phyloP scores from a whole-genome alignment of 2,797 vertebrate species.

The Brachyalestes nurse region DNA sequence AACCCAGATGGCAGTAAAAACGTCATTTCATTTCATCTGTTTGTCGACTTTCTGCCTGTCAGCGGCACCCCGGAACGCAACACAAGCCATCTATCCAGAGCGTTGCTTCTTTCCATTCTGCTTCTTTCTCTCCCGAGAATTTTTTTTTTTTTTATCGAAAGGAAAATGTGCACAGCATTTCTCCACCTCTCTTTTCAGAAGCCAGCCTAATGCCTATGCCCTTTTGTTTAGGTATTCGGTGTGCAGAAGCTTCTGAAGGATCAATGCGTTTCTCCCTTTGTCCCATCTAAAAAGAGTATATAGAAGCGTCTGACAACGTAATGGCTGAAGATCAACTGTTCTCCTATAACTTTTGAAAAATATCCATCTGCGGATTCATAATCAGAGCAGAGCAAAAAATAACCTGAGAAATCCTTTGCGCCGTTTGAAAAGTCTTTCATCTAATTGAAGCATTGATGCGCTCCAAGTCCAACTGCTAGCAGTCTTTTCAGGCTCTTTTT shows the following conservation, averaged over 20 bases:
- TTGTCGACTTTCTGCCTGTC: slow-evolving; percentile 50
- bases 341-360: slow-evolving; percentile 1
- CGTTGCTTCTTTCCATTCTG: slow-evolving; percentile 9
- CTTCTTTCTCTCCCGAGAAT: background rate
- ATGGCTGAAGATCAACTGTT: slow-evolving; percentile 32
- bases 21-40: slow-evolving; percentile 44
- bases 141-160: slow-evolving; percentile 18
- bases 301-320: background rate
- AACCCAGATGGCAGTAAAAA: slow-evolving; percentile 59
- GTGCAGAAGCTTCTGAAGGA: slow-evolving; percentile 44
- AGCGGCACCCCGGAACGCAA: slow-evolving; percentile 41
- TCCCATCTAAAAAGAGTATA: slow-evolving; percentile 26
- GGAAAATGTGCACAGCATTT: slow-evolving; percentile 17
- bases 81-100: slow-evolving; percentile 50
- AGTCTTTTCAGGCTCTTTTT: slow-evolving; percentile 16
- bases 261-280: slow-evolving; percentile 38
- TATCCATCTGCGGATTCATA: slow-evolving; percentile 3
- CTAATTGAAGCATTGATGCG: slow-evolving; percentile 17
- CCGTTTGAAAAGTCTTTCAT: slow-evolving; percentile 3
- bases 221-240: slow-evolving; percentile 46
- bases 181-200: slow-evolving; percentile 27
- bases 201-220: slow-evolving; percentile 31
- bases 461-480: slow-evolving; percentile 2
- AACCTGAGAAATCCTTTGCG: slow-evolving; percentile 13
- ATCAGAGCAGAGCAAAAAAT: slow-evolving; percentile 22